Evolutionary conservation across 2,113 vertebrate genomes (phyloP), one percentile per base, ranked within the genome.

Genomic region (Entosphenus tridentatus): DNA sequence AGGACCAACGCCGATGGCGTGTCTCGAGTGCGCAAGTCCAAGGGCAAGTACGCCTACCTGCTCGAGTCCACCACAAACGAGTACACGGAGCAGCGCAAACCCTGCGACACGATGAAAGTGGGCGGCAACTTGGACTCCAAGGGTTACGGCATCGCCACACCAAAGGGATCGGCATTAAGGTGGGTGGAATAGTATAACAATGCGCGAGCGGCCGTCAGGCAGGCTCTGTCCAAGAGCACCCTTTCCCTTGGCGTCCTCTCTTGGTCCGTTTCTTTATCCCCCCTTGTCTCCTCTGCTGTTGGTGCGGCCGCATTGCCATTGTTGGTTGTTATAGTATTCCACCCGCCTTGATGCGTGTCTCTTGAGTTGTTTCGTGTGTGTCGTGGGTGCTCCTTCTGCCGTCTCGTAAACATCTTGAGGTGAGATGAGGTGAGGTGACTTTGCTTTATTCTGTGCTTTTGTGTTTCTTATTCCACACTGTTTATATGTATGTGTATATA

Each of bases 111-210:
- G 72, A 98, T 98, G 93, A 98, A 98, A 90, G 93, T 98, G 77
- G 93, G 93, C 78, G 93, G 93, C 75, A 98, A 98, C 82, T 86
- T 98, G 84, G 93, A 98, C 86, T 98, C 93, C 68, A 96, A 98
- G 83, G 92, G 93, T 81, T 96, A 98, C 71, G 93, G 92, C 74
- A 87, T 98, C 79, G 93, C 90, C 57, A 96, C 93, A 72, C 91
- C 93, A 76, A 98, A 98, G 85, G 88, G 88, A 83, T 96, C 91
- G 82, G 87, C 88, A 90, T 91, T 98, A 96, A 96, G 90, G 93
- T 96, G 86, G 93, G 93, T 96, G 92, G 93, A 86, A 86, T 95
- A 95, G 84, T 88, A 90, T 93, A 89, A 95, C 92, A 93, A 91
- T 89, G 83, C 77, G 83, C 81, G 80, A 81, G 80, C 62, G 18